A percentile compares a stretch with the other conserved stretches of the same genome.
Conservation (phyloP, 2,797 vertebrate genomes). For the Gouania willdenowi region DNA sequence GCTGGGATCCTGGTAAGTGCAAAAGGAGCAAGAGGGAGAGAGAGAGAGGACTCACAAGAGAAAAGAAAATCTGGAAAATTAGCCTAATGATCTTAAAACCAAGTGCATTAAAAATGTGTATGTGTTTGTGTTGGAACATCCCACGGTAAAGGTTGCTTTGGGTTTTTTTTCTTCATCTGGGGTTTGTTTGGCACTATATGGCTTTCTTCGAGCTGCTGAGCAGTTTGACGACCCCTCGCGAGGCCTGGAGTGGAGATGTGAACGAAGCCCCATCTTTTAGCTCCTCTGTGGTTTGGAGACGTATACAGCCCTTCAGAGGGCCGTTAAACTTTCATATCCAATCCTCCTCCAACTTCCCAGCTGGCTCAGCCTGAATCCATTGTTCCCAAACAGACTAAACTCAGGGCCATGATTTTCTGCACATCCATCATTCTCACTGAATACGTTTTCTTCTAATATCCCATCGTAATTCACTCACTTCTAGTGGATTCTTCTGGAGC, state of each 20-base stretch:
- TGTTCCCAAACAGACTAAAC: slow-evolving; percentile 32
- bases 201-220: slow-evolving; percentile 52
- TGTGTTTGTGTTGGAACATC: slow-evolving; percentile 14
- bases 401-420: slow-evolving; percentile 31
- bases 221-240: slow-evolving; percentile 42
- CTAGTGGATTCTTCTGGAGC: slow-evolving; percentile 6
- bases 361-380: slow-evolving; percentile 39
- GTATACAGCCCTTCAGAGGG: slow-evolving; percentile 41
- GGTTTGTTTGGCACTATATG: slow-evolving; percentile 60
- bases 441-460: slow-evolving; percentile 4
- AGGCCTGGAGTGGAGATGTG: slow-evolving; percentile 30
- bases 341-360: slow-evolving; percentile 45
- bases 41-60: slow-evolving; percentile 15
- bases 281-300: slow-evolving; percentile 18
- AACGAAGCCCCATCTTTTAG: slow-evolving; percentile 28
- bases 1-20: slow-evolving; percentile 60
- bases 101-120: slow-evolving; percentile 50
- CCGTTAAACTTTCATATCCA: slow-evolving; percentile 58
- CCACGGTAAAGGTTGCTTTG: slow-evolving; percentile 6
- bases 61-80: slow-evolving; percentile 60
- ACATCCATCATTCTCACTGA: slow-evolving; percentile 34
- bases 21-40: slow-evolving; percentile 15
- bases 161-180: slow-evolving; percentile 20
- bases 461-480: slow-evolving; percentile 15
- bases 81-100: slow-evolving; percentile 72